Evolutionary conservation across 2,113 vertebrate genomes (phyloP).

Genomic region (Verasper variegatus): DNA sequence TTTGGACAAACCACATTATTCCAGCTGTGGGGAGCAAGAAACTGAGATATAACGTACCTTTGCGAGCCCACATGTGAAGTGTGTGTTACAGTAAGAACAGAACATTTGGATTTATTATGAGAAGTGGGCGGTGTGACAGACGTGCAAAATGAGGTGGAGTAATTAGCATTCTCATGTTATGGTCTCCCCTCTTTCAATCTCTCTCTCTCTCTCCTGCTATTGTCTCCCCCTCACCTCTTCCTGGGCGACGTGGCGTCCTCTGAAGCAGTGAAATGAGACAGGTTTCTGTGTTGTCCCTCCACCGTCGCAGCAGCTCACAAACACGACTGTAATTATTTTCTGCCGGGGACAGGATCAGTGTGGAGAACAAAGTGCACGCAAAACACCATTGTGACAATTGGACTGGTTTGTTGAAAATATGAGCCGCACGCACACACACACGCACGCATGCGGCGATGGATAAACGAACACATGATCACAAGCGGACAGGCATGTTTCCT

Average conservation of each 20-base stretch:
- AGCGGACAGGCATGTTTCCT: slow-evolving; percentile 36
- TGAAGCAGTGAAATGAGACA: slow-evolving; percentile 78
- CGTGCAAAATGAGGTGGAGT: slow-evolving; percentile 60
- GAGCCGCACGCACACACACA: slow-evolving; percentile 37
- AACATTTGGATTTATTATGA: slow-evolving; percentile 40
- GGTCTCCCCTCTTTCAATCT: slow-evolving; percentile 52
- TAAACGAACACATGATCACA: slow-evolving; percentile 45
- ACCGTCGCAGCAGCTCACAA: slow-evolving; percentile 63
- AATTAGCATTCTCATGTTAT: slow-evolving; percentile 72
- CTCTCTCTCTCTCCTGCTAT: slow-evolving; percentile 44
- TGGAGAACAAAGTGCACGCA: slow-evolving; percentile 82
- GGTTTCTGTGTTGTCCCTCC: slow-evolving; percentile 75
- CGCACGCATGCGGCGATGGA: not conserved
- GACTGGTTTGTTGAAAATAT: slow-evolving; percentile 74
- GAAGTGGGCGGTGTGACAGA: slow-evolving; percentile 67
- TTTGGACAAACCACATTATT: slow-evolving; percentile 44
- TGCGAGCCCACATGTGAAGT: slow-evolving; percentile 10
- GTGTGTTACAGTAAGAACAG: slow-evolving; percentile 10
- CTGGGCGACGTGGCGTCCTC: slow-evolving; percentile 75
- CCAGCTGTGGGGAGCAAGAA: slow-evolving; percentile 39
- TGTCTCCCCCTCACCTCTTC: slow-evolving; percentile 46
- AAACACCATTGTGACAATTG: slow-evolving; percentile 72
- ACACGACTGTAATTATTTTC: slow-evolving; percentile 83
- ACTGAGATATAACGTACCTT: slow-evolving; percentile 9
- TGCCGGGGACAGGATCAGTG: slow-evolving; percentile 76